phyloP scores from a whole-genome alignment of 2,113 vertebrate species.

The Solea senegalensis region DNA sequence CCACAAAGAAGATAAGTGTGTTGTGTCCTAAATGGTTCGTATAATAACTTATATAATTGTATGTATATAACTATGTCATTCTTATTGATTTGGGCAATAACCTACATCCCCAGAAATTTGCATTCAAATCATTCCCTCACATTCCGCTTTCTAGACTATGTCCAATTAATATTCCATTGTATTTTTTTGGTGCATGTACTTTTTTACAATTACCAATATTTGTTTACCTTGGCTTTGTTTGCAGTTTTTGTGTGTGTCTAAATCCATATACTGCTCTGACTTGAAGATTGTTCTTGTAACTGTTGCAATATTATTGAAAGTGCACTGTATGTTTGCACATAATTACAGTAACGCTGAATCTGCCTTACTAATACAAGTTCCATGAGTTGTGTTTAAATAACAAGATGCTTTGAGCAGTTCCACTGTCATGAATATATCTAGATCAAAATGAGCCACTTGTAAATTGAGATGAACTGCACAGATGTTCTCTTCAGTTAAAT shows the following conservation, averaged over 20 bases:
- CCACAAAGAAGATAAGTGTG: background rate
- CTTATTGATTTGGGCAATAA: too few relatives aligned
- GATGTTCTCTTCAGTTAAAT: slow-evolving; percentile 6
- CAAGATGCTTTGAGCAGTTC: slow-evolving; percentile 4
- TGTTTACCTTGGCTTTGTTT: too few relatives aligned
- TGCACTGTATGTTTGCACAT: background rate
- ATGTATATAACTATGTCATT: background rate
- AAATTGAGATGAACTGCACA: background rate
- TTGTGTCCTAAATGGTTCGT: background rate
- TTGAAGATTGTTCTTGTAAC: too few relatives aligned
- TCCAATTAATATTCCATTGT: too few relatives aligned
- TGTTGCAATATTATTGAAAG: too few relatives aligned
- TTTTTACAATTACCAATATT: too few relatives aligned
- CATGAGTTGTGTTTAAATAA: slow-evolving; percentile 5
- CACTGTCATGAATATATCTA: background rate
- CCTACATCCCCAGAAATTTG: too few relatives aligned
- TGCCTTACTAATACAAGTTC: background rate
- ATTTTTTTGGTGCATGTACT: too few relatives aligned
- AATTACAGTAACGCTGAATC: background rate
- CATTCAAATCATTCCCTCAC: too few relatives aligned
- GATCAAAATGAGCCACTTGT: slow-evolving; percentile 2
- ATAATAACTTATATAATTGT: background rate
- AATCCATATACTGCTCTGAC: too few relatives aligned
- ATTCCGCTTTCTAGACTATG: too few relatives aligned
- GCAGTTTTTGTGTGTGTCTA: too few relatives aligned